Evolutionary conservation across 2,797 vertebrate species (phyloP).

Genomic region (Darevskia nairensis): DNA sequence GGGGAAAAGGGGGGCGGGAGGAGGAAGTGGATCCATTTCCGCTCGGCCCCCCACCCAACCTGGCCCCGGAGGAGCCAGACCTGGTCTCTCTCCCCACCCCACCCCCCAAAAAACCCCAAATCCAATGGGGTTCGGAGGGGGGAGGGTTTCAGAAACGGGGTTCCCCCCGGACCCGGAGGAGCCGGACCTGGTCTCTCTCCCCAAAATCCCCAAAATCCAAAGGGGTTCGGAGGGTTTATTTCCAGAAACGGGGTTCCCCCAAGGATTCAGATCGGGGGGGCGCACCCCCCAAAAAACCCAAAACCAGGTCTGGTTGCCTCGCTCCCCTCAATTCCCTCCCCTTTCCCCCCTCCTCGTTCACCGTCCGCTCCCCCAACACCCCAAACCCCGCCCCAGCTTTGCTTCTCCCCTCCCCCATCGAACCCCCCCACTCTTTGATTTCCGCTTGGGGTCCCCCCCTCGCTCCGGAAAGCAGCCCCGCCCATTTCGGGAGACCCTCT

Average conservation of each 20-base stretch:
- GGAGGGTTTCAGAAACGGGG: background rate
- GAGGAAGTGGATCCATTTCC: constrained; percentile 90
- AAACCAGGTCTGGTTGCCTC: constrained; percentile 74
- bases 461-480: constrained; percentile 47
- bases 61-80: constrained; percentile 72
- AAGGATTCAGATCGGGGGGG: too few relatives aligned
- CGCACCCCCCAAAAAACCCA: too few relatives aligned
- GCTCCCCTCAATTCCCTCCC: constrained; percentile 50
- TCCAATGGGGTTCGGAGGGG: constrained; percentile 64
- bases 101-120: constrained; percentile 2
- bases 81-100: constrained; percentile 70
- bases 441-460: background rate
- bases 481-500: constrained; percentile 39
- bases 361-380: constrained; percentile 79
- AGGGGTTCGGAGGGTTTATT: constrained; percentile 4
- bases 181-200: too few relatives aligned
- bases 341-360: constrained; percentile 60
- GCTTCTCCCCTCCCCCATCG: constrained; percentile 79
- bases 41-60: constrained; percentile 69
- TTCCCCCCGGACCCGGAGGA: background rate
- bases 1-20: constrained; percentile 87
- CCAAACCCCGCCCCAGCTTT: constrained; percentile 78
- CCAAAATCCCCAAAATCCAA: too few relatives aligned
- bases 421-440: too few relatives aligned
- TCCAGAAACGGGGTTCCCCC: too few relatives aligned